Percentiles rank a stretch among this genome's conserved stretches.
phyloP scores from a whole-genome alignment of 2,797 vertebrate species.

The Acrossocheilus wenchowensis region DNA sequence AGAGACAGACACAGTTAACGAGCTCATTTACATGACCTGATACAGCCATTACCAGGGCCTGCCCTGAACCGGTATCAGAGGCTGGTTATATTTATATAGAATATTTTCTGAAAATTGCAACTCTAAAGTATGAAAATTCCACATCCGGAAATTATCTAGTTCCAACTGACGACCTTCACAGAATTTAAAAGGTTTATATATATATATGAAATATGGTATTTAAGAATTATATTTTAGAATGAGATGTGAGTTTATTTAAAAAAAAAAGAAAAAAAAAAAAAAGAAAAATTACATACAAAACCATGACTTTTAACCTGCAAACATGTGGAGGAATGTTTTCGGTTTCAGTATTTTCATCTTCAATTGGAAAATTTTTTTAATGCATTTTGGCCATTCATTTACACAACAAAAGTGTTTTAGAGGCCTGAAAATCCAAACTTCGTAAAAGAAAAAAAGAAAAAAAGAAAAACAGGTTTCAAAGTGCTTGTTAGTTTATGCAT shows the following conservation, averaged over 20 bases:
- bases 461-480: too few relatives aligned
- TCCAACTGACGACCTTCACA: background rate
- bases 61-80: background rate
- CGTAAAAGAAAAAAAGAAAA: background rate
- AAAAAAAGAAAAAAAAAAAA: too few relatives aligned
- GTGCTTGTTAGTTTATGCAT: too few relatives aligned
- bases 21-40: conserved; percentile 48
- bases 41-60: background rate
- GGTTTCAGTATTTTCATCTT: background rate
- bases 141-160: background rate
- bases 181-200: too few relatives aligned
- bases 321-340: background rate
- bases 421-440: too few relatives aligned
- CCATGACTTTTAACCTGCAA: background rate
- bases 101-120: background rate
- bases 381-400: background rate
- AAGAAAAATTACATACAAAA: background rate
- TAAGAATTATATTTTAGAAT: background rate
- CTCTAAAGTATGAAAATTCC: background rate
- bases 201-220: background rate
- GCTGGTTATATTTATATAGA: conserved; percentile 1
- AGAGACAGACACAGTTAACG: conserved; percentile 31
- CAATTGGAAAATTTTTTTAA: background rate
- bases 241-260: background rate
- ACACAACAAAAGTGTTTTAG: background rate